Evolutionary conservation across 35 echinoderm and acorn worm genomes (phyloP), one percentile per base, ranked within the genome.

Genomic region (Diadema setosum): DNA sequence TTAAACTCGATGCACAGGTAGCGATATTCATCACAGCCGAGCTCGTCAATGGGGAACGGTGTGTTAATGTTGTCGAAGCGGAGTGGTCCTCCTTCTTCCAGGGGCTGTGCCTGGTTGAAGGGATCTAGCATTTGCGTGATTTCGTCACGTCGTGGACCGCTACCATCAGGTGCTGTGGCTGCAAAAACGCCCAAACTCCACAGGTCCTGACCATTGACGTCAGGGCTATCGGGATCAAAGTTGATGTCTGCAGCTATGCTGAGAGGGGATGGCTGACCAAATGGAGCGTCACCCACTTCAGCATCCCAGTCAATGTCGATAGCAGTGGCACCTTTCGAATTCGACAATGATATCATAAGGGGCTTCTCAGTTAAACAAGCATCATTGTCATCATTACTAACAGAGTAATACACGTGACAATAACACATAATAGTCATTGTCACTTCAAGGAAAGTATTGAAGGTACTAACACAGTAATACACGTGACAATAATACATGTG

Each of bases 1-100:
- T 70, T 58, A 42, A 95, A 95, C 83, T 95, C 93, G 39, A 95
- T 34, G 76, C 95, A 97, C 0, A 97, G 57, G 61, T 85, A 97
- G 41, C 45, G 33, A 64, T 88, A 96, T 3, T 96, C 84, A 21
- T 82, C 81, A 65, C 94, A 96, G 41, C 91, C 91, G 1, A 93
- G 89, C 7, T 88, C 78, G 17, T 88, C 88, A 49, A 97, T 90
- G 34, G 82, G 81, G 43, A 93, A 90, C 5, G 58, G 52, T 23
- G 87, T 39, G 50, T 84, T 63, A n/a, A 93, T 39, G 40, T 85
- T 56, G 42, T 57, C 76, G 82, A 97, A 97, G 33, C 33, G 45
- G 15, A 97, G 29, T n/a, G 81, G 82, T 5, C 76, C 83, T 5
- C 88, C 95, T 8, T 75, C 90, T 45, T 82, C 64, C 5, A 96